Conservation (phyloP, 1,140 invertebrate genomes). For the Drosophila simulans region DNA sequence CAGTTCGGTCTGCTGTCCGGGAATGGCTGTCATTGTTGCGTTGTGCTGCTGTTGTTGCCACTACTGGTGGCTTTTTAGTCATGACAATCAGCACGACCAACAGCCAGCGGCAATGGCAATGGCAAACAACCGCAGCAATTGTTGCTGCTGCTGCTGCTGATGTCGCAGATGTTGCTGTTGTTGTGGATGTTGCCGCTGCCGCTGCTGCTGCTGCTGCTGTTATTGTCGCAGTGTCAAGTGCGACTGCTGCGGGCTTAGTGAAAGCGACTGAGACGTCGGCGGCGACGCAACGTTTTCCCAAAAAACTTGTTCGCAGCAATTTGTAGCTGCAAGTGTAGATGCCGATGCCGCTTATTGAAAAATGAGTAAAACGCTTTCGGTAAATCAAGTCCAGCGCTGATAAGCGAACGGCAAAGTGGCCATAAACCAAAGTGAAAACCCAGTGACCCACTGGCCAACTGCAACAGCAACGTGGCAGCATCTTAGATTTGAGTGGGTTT, state of each 20-base stretch:
- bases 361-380: conserved; percentile 72
- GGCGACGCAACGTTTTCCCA: conserved; percentile 33
- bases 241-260: conserved; percentile 57
- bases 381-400: conserved; percentile 74
- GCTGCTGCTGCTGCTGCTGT: conserved; percentile 29
- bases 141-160: conserved; percentile 30
- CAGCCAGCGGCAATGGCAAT: conserved; percentile 74
- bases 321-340: conserved; percentile 20
- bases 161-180: conserved; percentile 15
- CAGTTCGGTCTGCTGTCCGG: conserved; percentile 4
- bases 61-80: conserved; percentile 65
- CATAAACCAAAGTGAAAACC: conserved; percentile 80
- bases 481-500: conserved; percentile 5
- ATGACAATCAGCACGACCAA: conserved; percentile 78
- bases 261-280: conserved; percentile 69
- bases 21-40: conserved; percentile 16
- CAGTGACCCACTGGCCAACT: conserved; percentile 75
- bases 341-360: conserved; percentile 67
- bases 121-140: conserved; percentile 78
- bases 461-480: conserved; percentile 5
- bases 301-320: conserved; percentile 37
- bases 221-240: conserved; percentile 76
- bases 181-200: conserved; percentile 1
- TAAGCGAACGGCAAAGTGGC: conserved; percentile 63
- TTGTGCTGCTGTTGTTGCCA: conserved; percentile 23